phyloP scores from a whole-genome alignment of 2,113 vertebrate species.

The Pseudolaguvia tuberculata region DNA sequence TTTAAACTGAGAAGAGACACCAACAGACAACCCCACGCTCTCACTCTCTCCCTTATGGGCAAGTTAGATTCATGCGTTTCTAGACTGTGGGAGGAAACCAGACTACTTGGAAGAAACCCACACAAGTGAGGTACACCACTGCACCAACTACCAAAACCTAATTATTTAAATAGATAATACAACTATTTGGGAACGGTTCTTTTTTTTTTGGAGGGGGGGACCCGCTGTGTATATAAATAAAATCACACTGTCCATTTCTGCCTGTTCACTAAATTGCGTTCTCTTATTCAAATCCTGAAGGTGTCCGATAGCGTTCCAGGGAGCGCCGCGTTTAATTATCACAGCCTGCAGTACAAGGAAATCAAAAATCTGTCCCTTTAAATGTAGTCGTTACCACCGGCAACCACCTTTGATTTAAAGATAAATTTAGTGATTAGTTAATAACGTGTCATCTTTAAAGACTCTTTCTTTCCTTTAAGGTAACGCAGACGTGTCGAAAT shows the following conservation, averaged over 20 bases:
- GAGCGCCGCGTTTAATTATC: slow-evolving; percentile 55
- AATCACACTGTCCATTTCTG: neutral
- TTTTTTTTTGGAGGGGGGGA: no score
- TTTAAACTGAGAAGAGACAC: no score
- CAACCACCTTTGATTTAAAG: slow-evolving; percentile 47
- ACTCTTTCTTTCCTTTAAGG: slow-evolving; percentile 58
- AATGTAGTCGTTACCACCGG: slow-evolving; percentile 59
- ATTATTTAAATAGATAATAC: no score
- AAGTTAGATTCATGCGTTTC: no score
- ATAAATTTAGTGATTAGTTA: slow-evolving; percentile 75
- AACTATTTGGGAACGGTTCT: no score
- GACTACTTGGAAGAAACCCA: no score
- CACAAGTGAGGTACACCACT: no score
- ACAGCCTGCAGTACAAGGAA: slow-evolving; percentile 37
- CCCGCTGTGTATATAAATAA: no score
- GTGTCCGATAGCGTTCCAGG: slow-evolving; percentile 41
- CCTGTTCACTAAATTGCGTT: neutral
- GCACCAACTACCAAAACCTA: no score
- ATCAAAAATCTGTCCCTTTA: slow-evolving; percentile 60
- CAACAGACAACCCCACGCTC: no score
- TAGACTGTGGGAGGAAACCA: no score
- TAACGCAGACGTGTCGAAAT: slow-evolving; percentile 68
- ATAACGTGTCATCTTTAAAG: slow-evolving; percentile 64
- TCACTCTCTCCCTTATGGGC: no score
- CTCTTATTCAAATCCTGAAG: slow-evolving; percentile 42